Conservation (phyloP, 2,797 vertebrate genomes). For the Distichodus sexfasciatus region DNA sequence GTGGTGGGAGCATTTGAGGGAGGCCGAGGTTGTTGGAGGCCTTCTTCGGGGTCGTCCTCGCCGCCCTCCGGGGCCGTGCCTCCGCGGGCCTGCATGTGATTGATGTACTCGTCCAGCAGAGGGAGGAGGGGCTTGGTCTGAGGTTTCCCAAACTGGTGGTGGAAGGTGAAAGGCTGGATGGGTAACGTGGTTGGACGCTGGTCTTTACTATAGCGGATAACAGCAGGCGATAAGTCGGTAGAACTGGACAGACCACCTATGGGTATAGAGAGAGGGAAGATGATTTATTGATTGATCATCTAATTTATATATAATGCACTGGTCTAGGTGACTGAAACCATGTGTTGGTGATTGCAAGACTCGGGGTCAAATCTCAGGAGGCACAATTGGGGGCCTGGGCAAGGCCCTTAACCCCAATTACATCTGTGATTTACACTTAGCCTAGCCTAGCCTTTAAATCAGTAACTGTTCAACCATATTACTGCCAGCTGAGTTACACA, state of each 20-base stretch:
- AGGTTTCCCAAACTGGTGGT: conserved; percentile 87
- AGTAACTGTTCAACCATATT: too few relatives aligned
- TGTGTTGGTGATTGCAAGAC: too few relatives aligned
- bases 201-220: conserved; percentile 93
- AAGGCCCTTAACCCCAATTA: too few relatives aligned
- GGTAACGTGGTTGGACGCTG: conserved; percentile 94
- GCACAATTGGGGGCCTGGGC: too few relatives aligned
- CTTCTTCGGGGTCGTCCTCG: conserved; percentile 55
- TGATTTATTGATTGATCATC: too few relatives aligned
- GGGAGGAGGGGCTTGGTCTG: conserved; percentile 81
- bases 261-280: not conserved
- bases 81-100: conserved; percentile 78
- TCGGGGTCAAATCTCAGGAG: too few relatives aligned
- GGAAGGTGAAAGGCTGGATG: conserved; percentile 97
- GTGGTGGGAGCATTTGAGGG: conserved; percentile 67
- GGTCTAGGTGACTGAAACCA: too few relatives aligned
- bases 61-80: conserved; percentile 53
- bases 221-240: conserved; percentile 72
- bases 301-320: too few relatives aligned
- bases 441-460: too few relatives aligned
- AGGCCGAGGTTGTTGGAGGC: not conserved
- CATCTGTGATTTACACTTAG: too few relatives aligned
- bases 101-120: conserved; percentile 81
- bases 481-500: too few relatives aligned
- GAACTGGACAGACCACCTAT: conserved; percentile 66